Evolutionary conservation across 2,888 invertebrate genomes (phyloP).

Genomic region (Eumacrocentrus americanus): DNA sequence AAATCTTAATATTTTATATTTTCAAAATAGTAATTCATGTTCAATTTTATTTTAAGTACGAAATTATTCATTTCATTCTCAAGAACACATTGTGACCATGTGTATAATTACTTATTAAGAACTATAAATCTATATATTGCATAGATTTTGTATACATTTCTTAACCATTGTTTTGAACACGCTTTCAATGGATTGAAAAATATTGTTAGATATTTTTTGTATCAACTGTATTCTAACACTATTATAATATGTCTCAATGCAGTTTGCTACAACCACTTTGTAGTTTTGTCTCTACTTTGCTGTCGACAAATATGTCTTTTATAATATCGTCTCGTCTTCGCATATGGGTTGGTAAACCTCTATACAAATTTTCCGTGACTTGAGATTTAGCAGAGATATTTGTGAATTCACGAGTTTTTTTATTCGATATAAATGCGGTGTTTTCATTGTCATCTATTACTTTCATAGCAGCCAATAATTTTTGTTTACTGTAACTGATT

Average conservation of each 20-base stretch:
- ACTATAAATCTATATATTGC: too few species aligned
- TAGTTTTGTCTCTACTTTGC: constrained; percentile 45
- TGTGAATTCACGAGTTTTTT: constrained; percentile 39
- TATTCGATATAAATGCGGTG: constrained; percentile 48
- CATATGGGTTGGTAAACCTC: constrained; percentile 51
- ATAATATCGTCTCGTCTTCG: constrained; percentile 51
- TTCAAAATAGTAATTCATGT: too few species aligned
- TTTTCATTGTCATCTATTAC: constrained; percentile 67
- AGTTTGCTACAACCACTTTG: constrained; percentile 46
- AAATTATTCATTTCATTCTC: too few species aligned
- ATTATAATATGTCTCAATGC: constrained; percentile 36
- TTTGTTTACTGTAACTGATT: constrained; percentile 63
- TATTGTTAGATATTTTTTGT: background rate
- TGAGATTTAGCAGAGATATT: constrained; percentile 42
- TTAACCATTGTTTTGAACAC: too few species aligned
- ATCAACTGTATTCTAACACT: constrained; percentile 4
- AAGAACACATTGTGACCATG: too few species aligned
- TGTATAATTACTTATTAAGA: too few species aligned
- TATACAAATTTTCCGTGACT: constrained; percentile 55
- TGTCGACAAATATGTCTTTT: constrained; percentile 49
- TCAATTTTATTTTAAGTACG: too few species aligned
- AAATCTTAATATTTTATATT: too few species aligned
- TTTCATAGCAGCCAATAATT: constrained; percentile 69
- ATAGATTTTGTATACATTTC: too few species aligned
- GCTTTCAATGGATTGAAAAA: background rate